Conservation (phyloP, 2,797 vertebrate species). For the Argya squamiceps region DNA sequence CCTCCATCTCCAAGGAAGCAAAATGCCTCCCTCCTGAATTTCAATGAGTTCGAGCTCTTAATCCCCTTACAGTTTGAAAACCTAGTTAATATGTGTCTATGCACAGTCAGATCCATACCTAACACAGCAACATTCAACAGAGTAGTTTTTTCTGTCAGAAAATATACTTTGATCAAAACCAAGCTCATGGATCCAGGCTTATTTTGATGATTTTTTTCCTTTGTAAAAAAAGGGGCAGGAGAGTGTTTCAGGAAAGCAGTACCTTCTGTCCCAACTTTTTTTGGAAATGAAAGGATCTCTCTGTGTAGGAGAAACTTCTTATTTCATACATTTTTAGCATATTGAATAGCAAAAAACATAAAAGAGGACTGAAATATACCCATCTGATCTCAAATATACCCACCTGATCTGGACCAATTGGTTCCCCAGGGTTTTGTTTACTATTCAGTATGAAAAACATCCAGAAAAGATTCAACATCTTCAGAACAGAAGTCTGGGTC, state of each 20-base stretch:
- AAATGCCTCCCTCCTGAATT: neutral
- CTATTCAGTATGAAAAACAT: neutral
- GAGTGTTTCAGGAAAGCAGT: neutral
- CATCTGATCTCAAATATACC: neutral
- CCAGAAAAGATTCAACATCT: neutral
- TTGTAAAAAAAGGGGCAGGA: neutral
- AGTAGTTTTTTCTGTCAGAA: neutral
- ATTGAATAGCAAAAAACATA: neutral
- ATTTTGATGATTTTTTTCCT: neutral
- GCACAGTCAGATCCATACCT: neutral
- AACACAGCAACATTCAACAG: neutral
- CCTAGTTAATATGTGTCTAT: neutral
- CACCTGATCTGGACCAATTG: neutral
- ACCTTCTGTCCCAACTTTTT: neutral
- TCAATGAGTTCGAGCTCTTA: constrained; percentile 19
- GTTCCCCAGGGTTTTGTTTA: neutral
- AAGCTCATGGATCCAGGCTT: neutral
- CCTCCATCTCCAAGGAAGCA: neutral
- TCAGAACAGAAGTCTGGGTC: neutral
- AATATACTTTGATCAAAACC: neutral
- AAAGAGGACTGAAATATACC: neutral
- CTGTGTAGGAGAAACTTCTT: neutral
- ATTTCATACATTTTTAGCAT: neutral
- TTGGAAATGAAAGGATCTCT: neutral
- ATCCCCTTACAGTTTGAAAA: neutral